Conservation (phyloP, 2,797 vertebrate species). For the Toxotes lorentzi region DNA sequence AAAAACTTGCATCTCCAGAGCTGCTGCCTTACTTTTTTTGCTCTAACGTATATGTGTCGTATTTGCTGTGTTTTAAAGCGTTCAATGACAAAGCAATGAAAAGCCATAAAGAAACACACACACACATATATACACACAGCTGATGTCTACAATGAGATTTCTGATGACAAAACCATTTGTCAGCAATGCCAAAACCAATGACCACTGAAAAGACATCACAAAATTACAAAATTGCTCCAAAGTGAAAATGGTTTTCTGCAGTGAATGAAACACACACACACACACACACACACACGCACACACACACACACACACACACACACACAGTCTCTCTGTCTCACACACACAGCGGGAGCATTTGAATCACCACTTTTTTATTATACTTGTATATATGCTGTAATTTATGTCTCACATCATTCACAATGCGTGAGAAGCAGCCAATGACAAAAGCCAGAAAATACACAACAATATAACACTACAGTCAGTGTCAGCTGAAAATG, state of each 20-base stretch:
- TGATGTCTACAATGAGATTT: slow-evolving; percentile 42
- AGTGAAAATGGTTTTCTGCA: slow-evolving; percentile 49
- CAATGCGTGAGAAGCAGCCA: neutral
- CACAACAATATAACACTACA: neutral
- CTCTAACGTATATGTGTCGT: neutral
- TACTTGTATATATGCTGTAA: neutral
- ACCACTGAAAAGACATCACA: slow-evolving; percentile 50
- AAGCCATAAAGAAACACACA: slow-evolving; percentile 7
- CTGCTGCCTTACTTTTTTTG: neutral
- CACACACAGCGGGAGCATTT: slow-evolving; percentile 3
- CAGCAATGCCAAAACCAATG: slow-evolving; percentile 56
- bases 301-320: neutral
- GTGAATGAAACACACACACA: slow-evolving; percentile 3
- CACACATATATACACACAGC: slow-evolving; percentile 9
- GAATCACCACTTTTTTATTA: slow-evolving; percentile 10
- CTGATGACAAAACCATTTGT: slow-evolving; percentile 61
- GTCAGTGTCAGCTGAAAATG: neutral
- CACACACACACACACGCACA: neutral
- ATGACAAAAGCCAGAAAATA: neutral
- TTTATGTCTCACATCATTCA: neutral
- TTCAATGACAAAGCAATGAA: slow-evolving; percentile 22
- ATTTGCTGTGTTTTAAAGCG: slow-evolving; percentile 9
- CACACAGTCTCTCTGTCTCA: neutral
- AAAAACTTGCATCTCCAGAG: slow-evolving; percentile 25
- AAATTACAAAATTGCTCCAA: slow-evolving; percentile 58